Evolutionary conservation across 2,888 invertebrate genomes (phyloP), one percentile per base, ranked within the genome.

Genomic region (Papilio gigon): DNA sequence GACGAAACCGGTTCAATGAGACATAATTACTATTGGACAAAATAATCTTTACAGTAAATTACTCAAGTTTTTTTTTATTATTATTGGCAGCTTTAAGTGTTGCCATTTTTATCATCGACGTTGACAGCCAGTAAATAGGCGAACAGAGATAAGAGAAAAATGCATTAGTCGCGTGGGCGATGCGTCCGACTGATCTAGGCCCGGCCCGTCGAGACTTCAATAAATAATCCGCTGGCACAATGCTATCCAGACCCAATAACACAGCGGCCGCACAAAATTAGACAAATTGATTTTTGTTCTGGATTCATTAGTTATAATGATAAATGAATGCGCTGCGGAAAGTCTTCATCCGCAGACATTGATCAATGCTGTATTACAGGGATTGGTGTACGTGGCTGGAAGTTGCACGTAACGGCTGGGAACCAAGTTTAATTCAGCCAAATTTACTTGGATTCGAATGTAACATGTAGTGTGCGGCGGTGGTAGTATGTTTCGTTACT

Each of bases 231-330:
- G 42, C 44, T 22, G 37, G 63, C 68, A 50, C 40, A 64, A 47
- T 47, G 64, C 40, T 64, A 60, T 68, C 64, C 25, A 50, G 50
- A 65, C 50, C 64, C 68, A 64, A 65, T 68, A 68, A 60, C 65
- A 59, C 33, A 8, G 37, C 44, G 64, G 47, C 47, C 47, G 50
- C 20, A 47, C 17, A 6, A 37, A 25, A 40, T 35, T 60, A 40
- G 59, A 65, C 59, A 50, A 60, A 64, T 60, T 50, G 40, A 59
- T 65, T 50, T 50, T 33, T 30, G 44, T 35, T n/a, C 35, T 44
- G 20, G 40, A 44, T 44, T 62, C 27, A 56, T 56, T 61, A 17
- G 9, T 56, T 56, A 56, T 30, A 17, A 56, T 56, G 53, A 56
- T n/a, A 56, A 30, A 56, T 30, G 27, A 30, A 27, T 47, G 20